Evolutionary conservation across 2,113 vertebrate genomes (phyloP).

Genomic region (Prunella fulvescens): DNA sequence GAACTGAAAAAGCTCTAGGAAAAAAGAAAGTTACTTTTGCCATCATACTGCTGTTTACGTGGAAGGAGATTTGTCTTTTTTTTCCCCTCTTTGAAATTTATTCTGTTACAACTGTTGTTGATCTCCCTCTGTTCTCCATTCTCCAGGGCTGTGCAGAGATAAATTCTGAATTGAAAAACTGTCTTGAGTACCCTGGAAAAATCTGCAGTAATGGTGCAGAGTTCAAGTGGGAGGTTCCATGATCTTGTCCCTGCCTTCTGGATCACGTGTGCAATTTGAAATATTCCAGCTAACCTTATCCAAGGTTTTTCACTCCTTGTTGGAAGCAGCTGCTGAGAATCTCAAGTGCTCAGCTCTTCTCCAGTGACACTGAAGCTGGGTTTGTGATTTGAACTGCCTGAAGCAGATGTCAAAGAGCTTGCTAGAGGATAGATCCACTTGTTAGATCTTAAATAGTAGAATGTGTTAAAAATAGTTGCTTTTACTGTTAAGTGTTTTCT

Average conservation of each 20-base stretch:
- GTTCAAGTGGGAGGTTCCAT: not conserved
- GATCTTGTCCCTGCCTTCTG: not conserved
- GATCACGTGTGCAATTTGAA: not conserved
- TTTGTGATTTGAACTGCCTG: not conserved
- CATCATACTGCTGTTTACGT: not conserved
- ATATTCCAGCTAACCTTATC: not conserved
- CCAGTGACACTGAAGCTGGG: not conserved
- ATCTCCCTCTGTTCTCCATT: not conserved
- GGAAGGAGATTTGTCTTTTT: not conserved
- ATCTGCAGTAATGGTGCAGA: not conserved
- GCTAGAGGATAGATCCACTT: not conserved
- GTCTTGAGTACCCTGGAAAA: not conserved
- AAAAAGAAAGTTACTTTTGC: not conserved
- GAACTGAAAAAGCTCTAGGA: not conserved
- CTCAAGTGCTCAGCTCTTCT: not conserved
- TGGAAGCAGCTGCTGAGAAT: not conserved
- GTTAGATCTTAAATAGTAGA: not conserved
- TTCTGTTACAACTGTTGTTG: not conserved
- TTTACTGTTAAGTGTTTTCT: not conserved
- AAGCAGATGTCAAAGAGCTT: not conserved
- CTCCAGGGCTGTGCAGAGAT: not conserved
- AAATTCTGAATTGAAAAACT: not conserved
- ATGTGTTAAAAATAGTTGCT: not conserved
- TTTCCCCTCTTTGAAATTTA: not conserved
- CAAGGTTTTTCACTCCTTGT: not conserved